Percentiles rank a stretch among this genome's conserved stretches.
Conservation (phyloP, 2,113 vertebrate species). For the Sinocyclocheilus rhinocerous region DNA sequence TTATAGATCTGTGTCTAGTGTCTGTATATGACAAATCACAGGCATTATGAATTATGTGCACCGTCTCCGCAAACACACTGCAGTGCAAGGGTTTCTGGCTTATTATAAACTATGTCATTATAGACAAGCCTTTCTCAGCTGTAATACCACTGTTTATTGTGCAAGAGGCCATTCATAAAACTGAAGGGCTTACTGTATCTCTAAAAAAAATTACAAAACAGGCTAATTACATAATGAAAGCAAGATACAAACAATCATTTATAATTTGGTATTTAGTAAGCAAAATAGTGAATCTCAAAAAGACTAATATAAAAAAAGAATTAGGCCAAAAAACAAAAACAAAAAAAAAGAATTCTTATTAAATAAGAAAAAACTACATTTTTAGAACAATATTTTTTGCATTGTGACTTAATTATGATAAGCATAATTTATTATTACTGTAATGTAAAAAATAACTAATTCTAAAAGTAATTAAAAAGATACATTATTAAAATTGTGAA, state of each 20-base stretch:
- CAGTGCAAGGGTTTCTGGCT: not conserved
- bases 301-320: too few relatives aligned
- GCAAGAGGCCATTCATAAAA: not conserved
- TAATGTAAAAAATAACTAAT: not conserved
- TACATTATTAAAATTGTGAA: not conserved
- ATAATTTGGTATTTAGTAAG: not conserved
- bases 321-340: too few relatives aligned
- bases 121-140: not conserved
- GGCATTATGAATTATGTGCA: too few relatives aligned
- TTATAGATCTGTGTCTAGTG: not conserved
- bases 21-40: not conserved
- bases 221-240: not conserved
- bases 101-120: not conserved
- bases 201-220: not conserved
- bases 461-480: not conserved
- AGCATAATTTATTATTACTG: not conserved
- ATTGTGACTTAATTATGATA: not conserved
- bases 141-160: not conserved
- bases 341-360: too few relatives aligned
- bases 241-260: not conserved
- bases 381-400: not conserved
- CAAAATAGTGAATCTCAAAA: not conserved
- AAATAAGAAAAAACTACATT: too few relatives aligned
- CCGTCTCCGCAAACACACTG: not conserved
- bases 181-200: not conserved